Percentiles rank a stretch among this genome's conserved stretches.
Conservation (phyloP, 2,888 invertebrate genomes). For the Hermaeophaga mercurialis region DNA sequence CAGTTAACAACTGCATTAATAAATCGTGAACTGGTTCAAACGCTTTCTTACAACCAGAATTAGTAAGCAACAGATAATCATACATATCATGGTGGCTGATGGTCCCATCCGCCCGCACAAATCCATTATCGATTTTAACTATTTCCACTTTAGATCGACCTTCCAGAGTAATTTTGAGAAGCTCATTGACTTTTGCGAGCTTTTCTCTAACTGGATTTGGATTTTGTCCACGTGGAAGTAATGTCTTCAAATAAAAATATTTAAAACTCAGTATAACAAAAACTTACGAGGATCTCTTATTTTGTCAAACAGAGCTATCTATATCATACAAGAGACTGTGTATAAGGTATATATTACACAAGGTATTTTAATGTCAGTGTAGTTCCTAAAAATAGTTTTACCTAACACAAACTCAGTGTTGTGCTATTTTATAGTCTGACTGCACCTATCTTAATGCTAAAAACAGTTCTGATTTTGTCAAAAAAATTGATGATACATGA, state of each 20-base stretch:
- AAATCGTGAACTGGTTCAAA: constrained; percentile 85
- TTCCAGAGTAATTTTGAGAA: constrained; percentile 68
- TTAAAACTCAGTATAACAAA: too few species aligned
- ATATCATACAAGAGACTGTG: too few species aligned
- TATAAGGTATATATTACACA: too few species aligned
- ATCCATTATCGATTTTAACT: constrained; percentile 78
- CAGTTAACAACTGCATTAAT: constrained; percentile 75
- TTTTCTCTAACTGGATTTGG: constrained; percentile 82
- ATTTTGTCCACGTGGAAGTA: constrained; percentile 85
- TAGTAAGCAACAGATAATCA: constrained; percentile 87
- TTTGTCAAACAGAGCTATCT: too few species aligned
- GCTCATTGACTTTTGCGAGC: constrained; percentile 74
- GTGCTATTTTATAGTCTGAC: too few species aligned
- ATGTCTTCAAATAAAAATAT: constrained; percentile 68
- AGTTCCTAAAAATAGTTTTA: too few species aligned
- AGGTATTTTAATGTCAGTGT: too few species aligned
- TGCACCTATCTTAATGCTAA: too few species aligned
- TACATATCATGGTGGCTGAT: constrained; percentile 92
- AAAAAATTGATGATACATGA: too few species aligned
- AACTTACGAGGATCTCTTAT: too few species aligned
- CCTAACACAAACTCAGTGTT: too few species aligned
- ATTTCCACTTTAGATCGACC: constrained; percentile 73
- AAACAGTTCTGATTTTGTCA: too few species aligned
- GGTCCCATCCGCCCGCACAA: constrained; percentile 74
- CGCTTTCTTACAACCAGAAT: constrained; percentile 83